Percentiles rank a stretch among this genome's conserved stretches.
Conservation (phyloP, 35 echinoderm and acorn worm species). For the Apostichopus californicus region DNA sequence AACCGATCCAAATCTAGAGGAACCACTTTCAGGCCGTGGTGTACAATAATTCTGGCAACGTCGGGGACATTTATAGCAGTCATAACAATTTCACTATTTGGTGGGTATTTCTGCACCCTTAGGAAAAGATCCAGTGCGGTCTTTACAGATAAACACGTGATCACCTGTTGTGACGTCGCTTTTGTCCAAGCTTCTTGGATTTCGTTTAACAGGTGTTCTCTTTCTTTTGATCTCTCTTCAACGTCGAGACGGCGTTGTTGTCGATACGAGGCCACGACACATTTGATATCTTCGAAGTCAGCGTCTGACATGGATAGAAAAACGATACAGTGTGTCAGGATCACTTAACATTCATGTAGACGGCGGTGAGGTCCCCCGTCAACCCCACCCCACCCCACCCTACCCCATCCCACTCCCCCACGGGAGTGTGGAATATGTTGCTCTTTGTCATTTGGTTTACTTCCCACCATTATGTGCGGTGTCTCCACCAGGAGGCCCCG, state of each 20-base stretch:
- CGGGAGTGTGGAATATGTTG: too few relatives aligned
- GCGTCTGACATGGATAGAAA: constrained; percentile 32
- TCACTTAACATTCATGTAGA: background rate
- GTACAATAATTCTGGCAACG: constrained; percentile 66
- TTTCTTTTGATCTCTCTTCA: constrained; percentile 4
- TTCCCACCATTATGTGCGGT: too few relatives aligned
- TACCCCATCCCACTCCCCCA: background rate
- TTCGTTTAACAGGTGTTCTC: constrained; percentile 36
- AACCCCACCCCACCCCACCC: background rate
- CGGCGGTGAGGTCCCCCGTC: background rate
- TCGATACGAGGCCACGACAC: constrained; percentile 8
- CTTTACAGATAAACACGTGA: constrained; percentile 78
- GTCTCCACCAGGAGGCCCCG: too few relatives aligned
- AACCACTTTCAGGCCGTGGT: constrained; percentile 82
- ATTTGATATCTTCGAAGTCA: constrained; percentile 15
- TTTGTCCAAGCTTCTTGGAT: constrained; percentile 56
- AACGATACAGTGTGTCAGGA: background rate
- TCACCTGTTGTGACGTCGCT: constrained; percentile 40
- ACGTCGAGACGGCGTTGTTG: background rate
- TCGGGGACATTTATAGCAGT: constrained; percentile 90
- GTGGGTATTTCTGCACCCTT: constrained; percentile 76
- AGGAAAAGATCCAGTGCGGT: constrained; percentile 89
- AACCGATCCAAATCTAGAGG: constrained; percentile 71
- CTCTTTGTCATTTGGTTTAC: too few relatives aligned
- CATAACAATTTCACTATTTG: constrained; percentile 84